Evolutionary conservation across 2,888 invertebrate genomes (phyloP), one percentile per base, ranked within the genome.

Genomic region (Rutpela maculata): DNA sequence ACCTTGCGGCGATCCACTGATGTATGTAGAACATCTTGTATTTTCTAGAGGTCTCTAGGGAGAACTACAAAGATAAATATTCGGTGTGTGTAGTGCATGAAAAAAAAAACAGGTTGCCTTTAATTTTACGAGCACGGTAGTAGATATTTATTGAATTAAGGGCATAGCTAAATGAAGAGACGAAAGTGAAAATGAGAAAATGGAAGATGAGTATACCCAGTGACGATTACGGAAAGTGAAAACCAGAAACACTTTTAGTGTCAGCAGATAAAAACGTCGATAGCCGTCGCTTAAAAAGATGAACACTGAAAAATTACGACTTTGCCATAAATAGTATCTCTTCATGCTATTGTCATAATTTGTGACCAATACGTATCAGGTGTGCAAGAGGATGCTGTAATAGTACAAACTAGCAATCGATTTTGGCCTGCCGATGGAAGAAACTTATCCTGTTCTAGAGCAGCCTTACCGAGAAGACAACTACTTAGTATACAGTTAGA

Each of bases 211-310:
- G 91, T 26, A 76, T 80, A 1, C 72, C 80, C 17, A 84, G 85
- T 66, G 84, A 82, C 6, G 79, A 77, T 18, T 31, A 71, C 17
- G 80, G 76, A 5, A 79, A 81, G 69, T 82, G 84, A 12, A 87
- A 88, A 82, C 89, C 90, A 17, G 92, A 92, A 84, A 93, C 95
- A 3, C 90, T 97, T 63, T 90, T 98, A 83, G 96, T 98, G 17
- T 91, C 99, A 71, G 95, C 97, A 0, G 99, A 99, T 88, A n/a
- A 99, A 99, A 89, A 99, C 99, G 90, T 88, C 99, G 68, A 96
- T 99, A 17, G 96, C 95, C 15, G 94, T 98, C 78, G 99, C 99
- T 91, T 91, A 99, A 78, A 93, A 93, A 72, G 94, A 95, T 85
- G 92, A 94, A 0, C 94, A 94, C 84, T 97, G 98, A 95, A 95